Conservation (phyloP, 2,113 vertebrate genomes). For the Nerophis ophidion region DNA sequence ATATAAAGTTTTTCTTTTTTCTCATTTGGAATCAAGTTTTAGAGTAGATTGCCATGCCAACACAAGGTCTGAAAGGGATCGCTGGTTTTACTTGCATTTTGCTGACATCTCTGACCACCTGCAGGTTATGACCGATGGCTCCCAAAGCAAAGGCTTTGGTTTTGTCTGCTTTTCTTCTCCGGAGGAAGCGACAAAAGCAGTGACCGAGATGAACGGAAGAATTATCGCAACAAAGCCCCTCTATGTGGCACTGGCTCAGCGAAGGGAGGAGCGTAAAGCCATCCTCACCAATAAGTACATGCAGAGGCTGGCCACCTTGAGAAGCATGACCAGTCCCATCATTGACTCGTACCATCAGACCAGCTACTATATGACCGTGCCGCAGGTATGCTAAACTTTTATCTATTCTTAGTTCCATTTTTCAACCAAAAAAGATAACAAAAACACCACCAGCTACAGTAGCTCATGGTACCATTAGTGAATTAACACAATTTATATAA, state of each 20-base stretch:
- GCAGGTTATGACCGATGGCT: conserved; percentile 93
- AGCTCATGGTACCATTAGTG: too few relatives aligned
- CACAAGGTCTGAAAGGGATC: too few relatives aligned
- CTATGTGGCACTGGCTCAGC: conserved; percentile 90
- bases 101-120: conserved; percentile 1
- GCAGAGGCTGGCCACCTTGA: conserved; percentile 83
- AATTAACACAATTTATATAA: too few relatives aligned
- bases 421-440: too few relatives aligned
- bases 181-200: conserved; percentile 94
- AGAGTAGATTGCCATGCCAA: too few relatives aligned
- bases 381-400: conserved; percentile 74
- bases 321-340: conserved; percentile 76
- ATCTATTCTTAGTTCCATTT: too few relatives aligned
- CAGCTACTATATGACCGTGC: conserved; percentile 82
- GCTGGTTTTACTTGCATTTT: neutral
- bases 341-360: conserved; percentile 83
- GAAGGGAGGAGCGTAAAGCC: conserved; percentile 92
- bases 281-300: conserved; percentile 95
- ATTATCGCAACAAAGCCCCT: conserved; percentile 93
- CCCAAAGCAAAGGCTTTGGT: conserved; percentile 94
- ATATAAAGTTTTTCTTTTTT: too few relatives aligned
- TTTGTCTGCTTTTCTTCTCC: conserved; percentile 98
- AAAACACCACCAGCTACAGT: too few relatives aligned
- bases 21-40: neutral
- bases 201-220: conserved; percentile 95